Base-by-base conservation (phyloP, 2,797 vertebrate genomes). In the Cebuella pygmaea region DNA sequence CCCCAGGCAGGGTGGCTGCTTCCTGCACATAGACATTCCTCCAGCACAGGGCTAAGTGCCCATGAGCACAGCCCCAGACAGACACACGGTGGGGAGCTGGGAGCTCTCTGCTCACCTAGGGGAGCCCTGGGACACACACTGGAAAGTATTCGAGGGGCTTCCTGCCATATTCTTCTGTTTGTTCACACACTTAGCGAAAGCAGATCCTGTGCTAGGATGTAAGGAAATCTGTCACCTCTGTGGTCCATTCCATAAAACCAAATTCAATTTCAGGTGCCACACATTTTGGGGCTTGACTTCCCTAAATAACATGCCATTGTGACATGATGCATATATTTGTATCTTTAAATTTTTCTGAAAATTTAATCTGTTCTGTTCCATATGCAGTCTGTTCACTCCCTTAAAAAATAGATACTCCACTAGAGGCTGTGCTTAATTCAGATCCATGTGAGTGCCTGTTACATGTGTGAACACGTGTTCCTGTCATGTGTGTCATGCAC, bases 11-110 rank as follows among this genome's bases (percentile, higher is more conserved):
- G 50, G 79, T 50, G 8, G 12, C 79, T 81, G 79, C 48, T 81
- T 50, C 48, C 50, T 57, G n/a, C 36, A 36, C 52, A 2, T 57
- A 36, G 50, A 57, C 48, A 5, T 39, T 81, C 13, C n/a, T 57
- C 55, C 17, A 9, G 11, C 14, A 7, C 10, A 50, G 70, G 39
- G 48, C 78, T 57, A 48, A 22, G 33, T 36, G n/a, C 14, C 26
- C 7, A 1, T 15, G 36, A 95, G 12, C 82, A 41, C 26, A 15
- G n/a, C 72, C 36, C 33, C 17, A 22, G 11, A 61, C 46, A 55
- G 36, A 75, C 36, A n/a, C 4, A 7, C 4, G 3, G 15, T 4
- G 8, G 27, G 5, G 14, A 10, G 26, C 24, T n/a, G 0, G 9
- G 48, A n/a, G 33, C 27, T 11, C 67, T 48, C 20, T 19, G 3